These are phyloP conservation scores for Pao palembangensis DNA, from an alignment of 2,113 vertebrate genomes.

Conservation along the genomic window DNA sequence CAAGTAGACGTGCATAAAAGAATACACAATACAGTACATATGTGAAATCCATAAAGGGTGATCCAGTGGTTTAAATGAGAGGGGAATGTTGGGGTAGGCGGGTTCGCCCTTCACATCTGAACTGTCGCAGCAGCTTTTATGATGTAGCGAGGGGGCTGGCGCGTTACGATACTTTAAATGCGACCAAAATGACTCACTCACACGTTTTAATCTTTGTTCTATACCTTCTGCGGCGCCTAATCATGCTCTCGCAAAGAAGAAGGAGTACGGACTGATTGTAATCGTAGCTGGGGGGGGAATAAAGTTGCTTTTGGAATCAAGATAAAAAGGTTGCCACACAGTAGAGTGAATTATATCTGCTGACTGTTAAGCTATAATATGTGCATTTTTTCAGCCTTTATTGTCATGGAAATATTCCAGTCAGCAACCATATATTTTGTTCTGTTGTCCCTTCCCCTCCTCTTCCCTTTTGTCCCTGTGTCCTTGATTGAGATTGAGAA, in stretches of 20 bases:
- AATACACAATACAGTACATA: slow-evolving; percentile 66
- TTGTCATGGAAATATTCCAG: neutral
- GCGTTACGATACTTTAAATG: slow-evolving; percentile 25
- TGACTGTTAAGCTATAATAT: slow-evolving; percentile 17
- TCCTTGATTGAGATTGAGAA: no score
- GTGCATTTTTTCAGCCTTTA: neutral
- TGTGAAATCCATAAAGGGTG: slow-evolving; percentile 68
- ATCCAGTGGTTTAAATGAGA: slow-evolving; percentile 53
- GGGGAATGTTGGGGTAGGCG: slow-evolving; percentile 51
- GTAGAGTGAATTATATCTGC: slow-evolving; percentile 10
- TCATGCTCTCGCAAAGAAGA: slow-evolving; percentile 19
- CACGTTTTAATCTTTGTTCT: slow-evolving; percentile 2
- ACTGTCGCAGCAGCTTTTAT: slow-evolving; percentile 54
- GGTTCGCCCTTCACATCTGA: slow-evolving; percentile 62
- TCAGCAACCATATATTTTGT: neutral
- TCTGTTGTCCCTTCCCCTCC: neutral
- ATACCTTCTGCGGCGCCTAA: slow-evolving; percentile 1
- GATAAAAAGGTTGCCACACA: slow-evolving; percentile 3
- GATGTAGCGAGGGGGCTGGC: slow-evolving; percentile 39
- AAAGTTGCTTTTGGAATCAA: slow-evolving; percentile 8
- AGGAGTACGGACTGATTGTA: slow-evolving; percentile 6
- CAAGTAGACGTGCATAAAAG: slow-evolving; percentile 60
- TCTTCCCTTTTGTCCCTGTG: neutral
- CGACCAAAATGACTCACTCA: slow-evolving; percentile 35
- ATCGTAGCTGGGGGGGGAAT: neutral